Conservation (phyloP, 1,140 invertebrate species). For the Ridgeia piscesae region DNA sequence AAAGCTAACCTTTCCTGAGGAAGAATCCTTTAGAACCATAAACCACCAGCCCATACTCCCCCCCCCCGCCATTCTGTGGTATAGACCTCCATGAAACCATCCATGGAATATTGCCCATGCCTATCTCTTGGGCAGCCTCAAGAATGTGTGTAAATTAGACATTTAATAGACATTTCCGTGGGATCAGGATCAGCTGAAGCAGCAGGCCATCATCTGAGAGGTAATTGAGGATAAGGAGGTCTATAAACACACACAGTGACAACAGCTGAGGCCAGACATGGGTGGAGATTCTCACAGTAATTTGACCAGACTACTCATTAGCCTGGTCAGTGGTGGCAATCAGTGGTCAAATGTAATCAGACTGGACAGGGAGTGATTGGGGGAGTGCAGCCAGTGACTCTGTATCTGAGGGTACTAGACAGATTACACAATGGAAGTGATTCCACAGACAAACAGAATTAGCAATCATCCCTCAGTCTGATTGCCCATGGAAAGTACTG, state of each 20-base stretch:
- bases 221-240: not conserved
- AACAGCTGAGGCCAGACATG: not conserved
- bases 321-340: not conserved
- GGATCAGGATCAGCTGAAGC: not conserved
- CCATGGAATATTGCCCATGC: not conserved
- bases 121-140: not conserved
- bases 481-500: not conserved
- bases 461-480: not conserved
- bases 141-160: not conserved
- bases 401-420: not conserved
- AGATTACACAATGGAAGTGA: not conserved
- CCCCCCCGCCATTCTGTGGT: not conserved
- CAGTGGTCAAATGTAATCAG: not conserved
- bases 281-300: not conserved
- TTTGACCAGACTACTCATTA: not conserved
- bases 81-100: not conserved
- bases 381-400: not conserved
- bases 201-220: not conserved
- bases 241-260: not conserved
- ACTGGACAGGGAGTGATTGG: not conserved
- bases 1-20: not conserved
- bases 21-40: not conserved
- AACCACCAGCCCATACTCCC: not conserved
- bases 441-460: not conserved
- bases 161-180: not conserved